phyloP scores from a whole-genome alignment of 2,797 vertebrate species.

The Cynodonichthys magdalenae region DNA sequence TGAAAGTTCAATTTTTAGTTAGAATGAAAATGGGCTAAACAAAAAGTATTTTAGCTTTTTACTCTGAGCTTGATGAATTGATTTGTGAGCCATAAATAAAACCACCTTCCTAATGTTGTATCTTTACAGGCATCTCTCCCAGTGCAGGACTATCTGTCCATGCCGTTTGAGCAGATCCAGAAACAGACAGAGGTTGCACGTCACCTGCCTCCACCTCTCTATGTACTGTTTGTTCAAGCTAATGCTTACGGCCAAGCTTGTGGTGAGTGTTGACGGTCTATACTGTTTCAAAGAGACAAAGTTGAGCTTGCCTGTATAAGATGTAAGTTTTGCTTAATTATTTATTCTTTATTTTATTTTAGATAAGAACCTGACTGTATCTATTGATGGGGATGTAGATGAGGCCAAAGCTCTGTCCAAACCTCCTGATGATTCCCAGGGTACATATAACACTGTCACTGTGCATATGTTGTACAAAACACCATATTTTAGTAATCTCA shows the following conservation, averaged over 20 bases:
- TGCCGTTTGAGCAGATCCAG: slow-evolving; percentile 95
- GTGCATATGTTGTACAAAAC: not conserved
- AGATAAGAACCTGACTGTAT: slow-evolving; percentile 92
- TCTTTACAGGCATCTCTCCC: slow-evolving; percentile 91
- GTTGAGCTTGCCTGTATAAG: not conserved
- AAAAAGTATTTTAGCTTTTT: no score
- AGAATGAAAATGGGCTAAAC: no score
- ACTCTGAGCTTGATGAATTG: no score
- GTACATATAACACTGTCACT: slow-evolving; percentile 65
- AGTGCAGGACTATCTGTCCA: slow-evolving; percentile 94
- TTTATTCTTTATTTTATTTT: slow-evolving; percentile 40
- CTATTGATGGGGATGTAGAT: slow-evolving; percentile 93
- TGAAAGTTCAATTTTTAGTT: slow-evolving; percentile 42
- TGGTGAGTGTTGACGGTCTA: slow-evolving; percentile 78
- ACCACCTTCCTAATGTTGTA: not conserved
- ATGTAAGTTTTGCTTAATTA: not conserved
- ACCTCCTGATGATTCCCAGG: slow-evolving; percentile 95
- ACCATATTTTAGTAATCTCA: not conserved
- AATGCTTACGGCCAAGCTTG: slow-evolving; percentile 95
- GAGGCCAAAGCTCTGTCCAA: slow-evolving; percentile 97
- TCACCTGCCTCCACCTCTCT: slow-evolving; percentile 93
- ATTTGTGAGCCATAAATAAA: not conserved
- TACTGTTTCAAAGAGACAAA: not conserved
- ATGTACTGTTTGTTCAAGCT: slow-evolving; percentile 95
- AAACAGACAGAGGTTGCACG: slow-evolving; percentile 93